Base-by-base conservation (phyloP, 2,888 invertebrate genomes). In the Noctua janthe region DNA sequence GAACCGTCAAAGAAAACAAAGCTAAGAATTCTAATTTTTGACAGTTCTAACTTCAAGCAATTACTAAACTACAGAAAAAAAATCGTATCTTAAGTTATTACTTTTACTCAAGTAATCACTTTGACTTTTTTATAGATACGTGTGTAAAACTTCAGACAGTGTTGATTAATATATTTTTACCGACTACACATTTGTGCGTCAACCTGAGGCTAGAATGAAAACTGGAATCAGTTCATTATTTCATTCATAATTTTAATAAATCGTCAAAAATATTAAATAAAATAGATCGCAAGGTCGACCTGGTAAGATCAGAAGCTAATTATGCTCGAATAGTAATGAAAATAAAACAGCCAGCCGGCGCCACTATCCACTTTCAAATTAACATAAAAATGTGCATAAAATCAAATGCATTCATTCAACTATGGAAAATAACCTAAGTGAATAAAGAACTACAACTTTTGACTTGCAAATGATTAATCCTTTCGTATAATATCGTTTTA, bases 221-320 rank as follows among this genome's bases (percentile, higher is more conserved):
- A 43, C 43, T 7, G 47, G n/a, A 70, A 70, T n/a, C 8, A 47
- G 29, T 8, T 17, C 1, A 70, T 71, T 23, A 74, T 67, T 74
- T 49, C 23, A 76, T 72, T 76, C 23, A 35, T 23, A 35, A 4
- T 39, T 23, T 54, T 29, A 29, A 69, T n/a, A 10, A 23, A 49
- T 59, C 23, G 15, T 5, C 35, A 35, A 20, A 20, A 20, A 54
- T 66, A n/a, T 6, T 8, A 2, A 47, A 29, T 20, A 1, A 51
- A 43, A 29, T 74, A 35, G 29, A 35, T 64, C 20, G 23, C 59
- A 51, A 69, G 79, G 69, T 39, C 39, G 13, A 43, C 77, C 8
- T 29, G 5, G 17, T 29, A 54, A 78, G n/a, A 67, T 78, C 43
- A 78, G 7, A 78, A 29, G 20, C 77, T 1, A 77, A 23, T 67